Conservation (phyloP, 2,888 invertebrate genomes). For the Operophtera brumata region DNA sequence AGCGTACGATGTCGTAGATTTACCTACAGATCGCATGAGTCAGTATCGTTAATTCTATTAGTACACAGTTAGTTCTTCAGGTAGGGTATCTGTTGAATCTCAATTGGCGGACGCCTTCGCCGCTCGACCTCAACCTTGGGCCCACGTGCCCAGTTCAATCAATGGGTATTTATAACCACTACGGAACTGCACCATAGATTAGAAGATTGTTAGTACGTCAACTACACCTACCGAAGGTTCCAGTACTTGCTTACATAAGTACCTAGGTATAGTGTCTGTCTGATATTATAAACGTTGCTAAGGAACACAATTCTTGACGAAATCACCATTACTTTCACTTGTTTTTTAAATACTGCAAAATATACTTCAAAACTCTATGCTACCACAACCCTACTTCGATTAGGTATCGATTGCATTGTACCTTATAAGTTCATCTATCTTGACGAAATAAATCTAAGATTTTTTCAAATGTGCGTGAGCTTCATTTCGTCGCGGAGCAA, state of each 20-base stretch:
- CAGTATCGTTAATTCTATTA: conserved; percentile 31
- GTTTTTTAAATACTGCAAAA: neutral
- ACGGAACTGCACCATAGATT: conserved; percentile 18
- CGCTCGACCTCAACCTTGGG: conserved; percentile 52
- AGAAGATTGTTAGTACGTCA: conserved; percentile 6
- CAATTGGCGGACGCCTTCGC: conserved; percentile 49
- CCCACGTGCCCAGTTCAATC: conserved; percentile 52
- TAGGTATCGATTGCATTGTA: no score
- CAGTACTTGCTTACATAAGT: neutral
- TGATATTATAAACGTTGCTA: neutral
- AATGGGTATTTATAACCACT: conserved; percentile 35
- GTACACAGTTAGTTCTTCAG: conserved; percentile 28
- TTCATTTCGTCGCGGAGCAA: no score
- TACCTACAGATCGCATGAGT: conserved; percentile 22
- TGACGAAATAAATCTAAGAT: no score
- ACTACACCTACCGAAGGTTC: conserved; percentile 6
- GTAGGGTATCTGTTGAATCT: conserved; percentile 50
- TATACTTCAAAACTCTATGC: no score
- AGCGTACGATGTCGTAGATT: neutral
- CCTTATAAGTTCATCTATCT: no score
- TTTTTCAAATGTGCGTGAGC: no score
- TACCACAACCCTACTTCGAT: no score
- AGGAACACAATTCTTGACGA: neutral
- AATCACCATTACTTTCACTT: neutral
- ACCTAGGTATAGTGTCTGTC: neutral